These are phyloP conservation scores for Brachycybe producta DNA, from an alignment of 2,888 invertebrate genomes.

Conservation along the genomic window DNA sequence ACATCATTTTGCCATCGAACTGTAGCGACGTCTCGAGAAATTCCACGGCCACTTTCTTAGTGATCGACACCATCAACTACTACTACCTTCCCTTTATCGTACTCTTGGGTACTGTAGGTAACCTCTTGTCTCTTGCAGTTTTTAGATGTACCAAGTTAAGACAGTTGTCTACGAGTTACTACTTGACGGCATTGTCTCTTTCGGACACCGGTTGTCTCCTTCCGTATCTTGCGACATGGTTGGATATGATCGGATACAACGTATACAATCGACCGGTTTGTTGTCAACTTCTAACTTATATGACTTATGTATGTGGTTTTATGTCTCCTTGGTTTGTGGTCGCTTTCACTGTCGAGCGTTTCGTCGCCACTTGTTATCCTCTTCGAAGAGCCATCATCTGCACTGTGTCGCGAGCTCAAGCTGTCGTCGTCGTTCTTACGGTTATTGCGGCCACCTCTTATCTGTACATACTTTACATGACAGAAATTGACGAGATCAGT, in stretches of 20 bases:
- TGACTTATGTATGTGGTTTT: slow-evolving; percentile 7
- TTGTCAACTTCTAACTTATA: slow-evolving; percentile 8
- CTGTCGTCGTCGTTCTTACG: slow-evolving; percentile 44
- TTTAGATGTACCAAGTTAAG: slow-evolving; percentile 10
- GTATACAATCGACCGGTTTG: slow-evolving; percentile 8
- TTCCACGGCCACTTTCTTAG: too few relatives aligned
- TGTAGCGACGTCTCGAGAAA: too few relatives aligned
- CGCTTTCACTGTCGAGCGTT: slow-evolving; percentile 14
- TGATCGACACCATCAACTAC: slow-evolving; percentile 1
- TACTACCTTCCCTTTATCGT: not conserved
- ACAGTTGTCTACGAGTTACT: slow-evolving; percentile 5
- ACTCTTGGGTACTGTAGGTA: slow-evolving; percentile 8
- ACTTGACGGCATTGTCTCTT: slow-evolving; percentile 8
- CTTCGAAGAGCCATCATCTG: slow-evolving; percentile 53
- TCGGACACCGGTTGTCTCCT: slow-evolving; percentile 10
- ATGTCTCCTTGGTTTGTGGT: slow-evolving; percentile 14
- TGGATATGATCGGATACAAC: slow-evolving; percentile 23
- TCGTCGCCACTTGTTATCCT: slow-evolving; percentile 29
- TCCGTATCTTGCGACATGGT: not conserved
- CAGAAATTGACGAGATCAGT: slow-evolving; percentile 31
- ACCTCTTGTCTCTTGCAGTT: slow-evolving; percentile 9
- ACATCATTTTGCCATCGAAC: too few relatives aligned
- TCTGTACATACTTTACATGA: slow-evolving; percentile 39
- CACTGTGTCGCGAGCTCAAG: slow-evolving; percentile 55
- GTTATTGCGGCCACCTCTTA: slow-evolving; percentile 43